A percentile compares a stretch with the other conserved stretches of the same genome.
Evolutionary conservation across 1,140 invertebrate genomes (phyloP).

Genomic region (Orius insidiosus): DNA sequence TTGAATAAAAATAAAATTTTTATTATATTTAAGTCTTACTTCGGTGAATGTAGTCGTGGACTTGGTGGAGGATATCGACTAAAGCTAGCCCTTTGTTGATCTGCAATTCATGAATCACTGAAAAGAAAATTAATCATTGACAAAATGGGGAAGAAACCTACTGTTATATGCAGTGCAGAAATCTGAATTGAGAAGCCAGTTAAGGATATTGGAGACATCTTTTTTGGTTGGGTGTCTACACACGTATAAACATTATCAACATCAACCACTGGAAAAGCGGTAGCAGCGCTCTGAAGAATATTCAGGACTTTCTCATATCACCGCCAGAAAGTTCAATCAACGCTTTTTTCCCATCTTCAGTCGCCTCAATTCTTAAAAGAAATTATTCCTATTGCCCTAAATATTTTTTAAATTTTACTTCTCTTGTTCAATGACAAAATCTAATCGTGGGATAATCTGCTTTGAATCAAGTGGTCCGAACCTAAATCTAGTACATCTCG

Average conservation of each 20-base stretch:
- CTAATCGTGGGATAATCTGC: slow-evolving; percentile 80
- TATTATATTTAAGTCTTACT: slow-evolving; percentile 44
- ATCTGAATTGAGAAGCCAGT: slow-evolving; percentile 75
- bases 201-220: slow-evolving; percentile 79
- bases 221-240: slow-evolving; percentile 85
- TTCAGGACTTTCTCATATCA: slow-evolving; percentile 98
- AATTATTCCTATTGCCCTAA: slow-evolving; percentile 5
- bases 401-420: slow-evolving; percentile 38
- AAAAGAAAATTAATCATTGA: slow-evolving; percentile 16
- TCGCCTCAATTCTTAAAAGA: slow-evolving; percentile 56
- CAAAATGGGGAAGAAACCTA: slow-evolving; percentile 40
- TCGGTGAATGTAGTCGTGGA: slow-evolving; percentile 69
- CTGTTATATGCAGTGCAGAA: slow-evolving; percentile 65
- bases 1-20: slow-evolving; percentile 11
- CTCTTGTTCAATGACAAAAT: slow-evolving; percentile 72
- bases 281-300: slow-evolving; percentile 80
- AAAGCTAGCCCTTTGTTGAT: slow-evolving; percentile 73
- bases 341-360: slow-evolving; percentile 79
- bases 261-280: slow-evolving; percentile 70
- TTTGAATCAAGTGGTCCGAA: slow-evolving; percentile 77
- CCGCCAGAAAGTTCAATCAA: slow-evolving; percentile 77
- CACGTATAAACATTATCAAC: slow-evolving; percentile 91
- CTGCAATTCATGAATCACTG: slow-evolving; percentile 73
- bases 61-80: slow-evolving; percentile 75
- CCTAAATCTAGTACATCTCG: slow-evolving; percentile 90